phyloP scores from a whole-genome alignment of 2,113 vertebrate species.

The Oncorhynchus masou region DNA sequence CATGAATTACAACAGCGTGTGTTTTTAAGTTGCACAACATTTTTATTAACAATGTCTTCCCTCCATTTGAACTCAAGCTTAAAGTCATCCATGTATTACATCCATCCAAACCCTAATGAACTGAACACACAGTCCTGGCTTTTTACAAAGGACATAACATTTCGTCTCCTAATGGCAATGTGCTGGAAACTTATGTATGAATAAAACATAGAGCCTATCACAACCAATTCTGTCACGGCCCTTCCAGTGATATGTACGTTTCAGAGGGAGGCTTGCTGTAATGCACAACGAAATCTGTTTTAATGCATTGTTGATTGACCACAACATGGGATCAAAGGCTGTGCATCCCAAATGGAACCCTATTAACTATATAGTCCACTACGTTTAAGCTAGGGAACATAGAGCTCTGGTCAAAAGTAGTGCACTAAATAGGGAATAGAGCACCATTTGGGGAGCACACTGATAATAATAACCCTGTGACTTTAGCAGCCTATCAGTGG shows the following conservation, averaged over 20 bases:
- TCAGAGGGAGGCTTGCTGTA: constrained; percentile 14
- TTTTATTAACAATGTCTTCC: background rate
- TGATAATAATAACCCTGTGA: constrained; percentile 44
- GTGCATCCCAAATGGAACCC: no score
- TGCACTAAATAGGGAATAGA: no score
- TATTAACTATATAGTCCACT: no score
- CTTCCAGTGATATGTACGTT: constrained; percentile 18
- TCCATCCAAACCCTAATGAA: background rate
- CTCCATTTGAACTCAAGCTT: background rate
- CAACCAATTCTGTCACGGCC: constrained; percentile 22
- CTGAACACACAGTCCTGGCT: constrained; percentile 4
- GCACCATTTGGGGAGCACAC: no score
- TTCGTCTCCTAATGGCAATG: background rate
- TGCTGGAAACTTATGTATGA: constrained; percentile 33
- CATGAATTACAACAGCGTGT: no score
- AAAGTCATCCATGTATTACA: background rate
- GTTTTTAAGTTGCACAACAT: no score
- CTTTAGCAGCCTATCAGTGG: constrained; percentile 6
- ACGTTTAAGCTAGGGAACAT: no score
- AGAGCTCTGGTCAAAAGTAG: no score
- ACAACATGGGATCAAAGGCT: constrained; percentile 50
- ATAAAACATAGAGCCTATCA: constrained; percentile 1
- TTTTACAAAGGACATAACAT: constrained; percentile 5
- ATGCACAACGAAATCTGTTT: background rate
- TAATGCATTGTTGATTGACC: constrained; percentile 63